Evolutionary conservation across 2,888 invertebrate genomes (phyloP), one percentile per base, ranked within the genome.

Genomic region (Gymnocheta viridis): DNA sequence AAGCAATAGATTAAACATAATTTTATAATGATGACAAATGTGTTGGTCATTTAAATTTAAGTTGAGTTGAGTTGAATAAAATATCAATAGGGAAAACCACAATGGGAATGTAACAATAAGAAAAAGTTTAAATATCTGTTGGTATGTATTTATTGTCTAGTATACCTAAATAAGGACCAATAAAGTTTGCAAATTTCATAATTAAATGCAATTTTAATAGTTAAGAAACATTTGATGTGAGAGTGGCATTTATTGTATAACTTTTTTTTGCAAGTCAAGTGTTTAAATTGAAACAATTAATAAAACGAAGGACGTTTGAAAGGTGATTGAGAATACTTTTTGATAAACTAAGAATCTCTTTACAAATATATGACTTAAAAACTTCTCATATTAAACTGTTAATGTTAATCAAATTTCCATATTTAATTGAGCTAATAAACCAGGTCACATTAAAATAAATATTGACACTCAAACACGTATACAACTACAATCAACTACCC

Each of bases 1-100:
- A 73, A 38, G 49, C 72, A 51, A 81, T 78, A 81, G 67, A 81
- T 83, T 80, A 80, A 72, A 70, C 7, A 58, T 38, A 80, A 76
- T 76, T 66, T 76, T 76, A 49, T 83, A 83, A 83, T 83, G 80
- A 83, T 83, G 83, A 83, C 83, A 83, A 83, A 83, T 83, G 76
- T 72, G 70, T 76, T 67, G 74, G 58, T 66, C 54, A 66, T 56
- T 56, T 47, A 72, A 72, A 47, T 66, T 19, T 49, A 51, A 60
- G 19, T 58, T 12, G 66, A 47, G 12, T 49, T 41, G 5, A 17
- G n/a, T n/a, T n/a, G n/a, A n/a, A n/a, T n/a, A 62, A 58, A 44
- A 41, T 67, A 70, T 51, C 14, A 24, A 17, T 17, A 38, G 6
- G 2, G 7, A 41, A 24, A 41, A 24, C 38, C 22, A 41, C 38